Percentiles rank a stretch among this genome's conserved stretches.
These are phyloP conservation scores for Styela clava DNA, from an alignment of 23 tunicate genomes.

Conservation along the genomic window DNA sequence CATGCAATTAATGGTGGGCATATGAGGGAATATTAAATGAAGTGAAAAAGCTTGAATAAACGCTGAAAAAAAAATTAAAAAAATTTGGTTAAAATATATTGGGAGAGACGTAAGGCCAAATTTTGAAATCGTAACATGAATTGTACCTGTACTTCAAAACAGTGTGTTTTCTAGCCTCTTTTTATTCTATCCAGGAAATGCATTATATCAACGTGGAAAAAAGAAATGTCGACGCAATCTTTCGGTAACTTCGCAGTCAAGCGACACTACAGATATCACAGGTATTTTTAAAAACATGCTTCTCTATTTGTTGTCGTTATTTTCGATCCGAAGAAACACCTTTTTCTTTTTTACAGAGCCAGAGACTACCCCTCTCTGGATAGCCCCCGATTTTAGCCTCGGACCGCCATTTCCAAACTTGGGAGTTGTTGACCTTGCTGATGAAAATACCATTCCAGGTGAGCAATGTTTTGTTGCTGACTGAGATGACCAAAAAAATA, in stretches of 20 bases:
- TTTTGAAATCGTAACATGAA: no score
- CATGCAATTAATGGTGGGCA: no score
- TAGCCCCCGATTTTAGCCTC: conserved; percentile 39
- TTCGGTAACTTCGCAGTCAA: conserved; percentile 44
- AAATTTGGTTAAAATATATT: no score
- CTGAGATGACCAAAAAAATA: neutral
- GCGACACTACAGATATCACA: conserved; percentile 16
- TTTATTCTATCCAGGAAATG: conserved; percentile 32
- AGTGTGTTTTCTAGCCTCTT: no score
- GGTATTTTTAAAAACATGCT: no score
- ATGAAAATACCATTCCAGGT: conserved; percentile 47
- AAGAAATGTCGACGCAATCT: conserved; percentile 17
- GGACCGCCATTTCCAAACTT: conserved; percentile 52
- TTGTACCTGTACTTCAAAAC: no score
- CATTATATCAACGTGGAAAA: conserved; percentile 44
- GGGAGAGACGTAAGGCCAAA: no score
- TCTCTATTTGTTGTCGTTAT: no score
- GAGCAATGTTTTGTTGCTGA: neutral
- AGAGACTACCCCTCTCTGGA: conserved; percentile 45
- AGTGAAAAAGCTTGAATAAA: no score
- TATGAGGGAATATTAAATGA: no score
- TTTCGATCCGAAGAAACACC: no score
- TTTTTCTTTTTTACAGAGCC: conserved; percentile 24
- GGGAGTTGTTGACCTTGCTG: conserved; percentile 63
- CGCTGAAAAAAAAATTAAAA: no score